Evolutionary conservation across 2,888 invertebrate species (phyloP).

Genomic region (Physocephala rufipes): DNA sequence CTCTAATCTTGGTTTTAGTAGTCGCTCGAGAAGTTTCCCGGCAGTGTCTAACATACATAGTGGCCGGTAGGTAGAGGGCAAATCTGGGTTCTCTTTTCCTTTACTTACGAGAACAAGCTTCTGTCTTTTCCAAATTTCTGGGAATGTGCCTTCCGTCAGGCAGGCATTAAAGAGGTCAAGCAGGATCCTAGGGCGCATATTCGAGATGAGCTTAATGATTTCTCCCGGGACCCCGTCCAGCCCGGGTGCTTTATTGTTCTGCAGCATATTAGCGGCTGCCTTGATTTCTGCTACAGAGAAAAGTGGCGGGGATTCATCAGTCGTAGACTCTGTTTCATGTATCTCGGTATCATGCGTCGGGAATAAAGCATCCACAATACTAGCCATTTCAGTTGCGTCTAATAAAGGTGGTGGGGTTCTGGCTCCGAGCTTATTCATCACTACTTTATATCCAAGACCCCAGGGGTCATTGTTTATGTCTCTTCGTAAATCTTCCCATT

Average conservation of each 20-base stretch:
- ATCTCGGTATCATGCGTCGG: background rate
- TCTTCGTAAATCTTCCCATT: constrained; percentile 6
- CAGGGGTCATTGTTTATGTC: constrained; percentile 6
- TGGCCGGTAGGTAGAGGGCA: too few relatives aligned
- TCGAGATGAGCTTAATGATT: constrained; percentile 23
- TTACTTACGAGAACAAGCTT: too few relatives aligned
- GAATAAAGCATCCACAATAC: too few relatives aligned
- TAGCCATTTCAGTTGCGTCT: background rate
- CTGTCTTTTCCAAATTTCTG: too few relatives aligned
- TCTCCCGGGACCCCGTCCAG: constrained; percentile 36
- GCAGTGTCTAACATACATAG: too few relatives aligned
- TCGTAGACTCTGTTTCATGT: background rate
- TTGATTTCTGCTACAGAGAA: constrained; percentile 5
- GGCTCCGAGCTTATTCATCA: constrained; percentile 10
- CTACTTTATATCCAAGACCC: constrained; percentile 8
- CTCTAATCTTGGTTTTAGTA: too few relatives aligned
- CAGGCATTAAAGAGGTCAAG: constrained; percentile 34
- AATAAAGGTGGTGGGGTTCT: background rate
- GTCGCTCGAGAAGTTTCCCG: too few relatives aligned
- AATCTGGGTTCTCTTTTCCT: too few relatives aligned
- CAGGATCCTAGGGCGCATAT: constrained; percentile 24
- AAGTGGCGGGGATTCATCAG: background rate
- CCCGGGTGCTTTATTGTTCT: constrained; percentile 28
- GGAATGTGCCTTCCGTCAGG: too few relatives aligned
- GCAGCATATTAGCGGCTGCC: background rate